Conservation (phyloP, 2,113 vertebrate species). For the Leptocoma aspasia region DNA sequence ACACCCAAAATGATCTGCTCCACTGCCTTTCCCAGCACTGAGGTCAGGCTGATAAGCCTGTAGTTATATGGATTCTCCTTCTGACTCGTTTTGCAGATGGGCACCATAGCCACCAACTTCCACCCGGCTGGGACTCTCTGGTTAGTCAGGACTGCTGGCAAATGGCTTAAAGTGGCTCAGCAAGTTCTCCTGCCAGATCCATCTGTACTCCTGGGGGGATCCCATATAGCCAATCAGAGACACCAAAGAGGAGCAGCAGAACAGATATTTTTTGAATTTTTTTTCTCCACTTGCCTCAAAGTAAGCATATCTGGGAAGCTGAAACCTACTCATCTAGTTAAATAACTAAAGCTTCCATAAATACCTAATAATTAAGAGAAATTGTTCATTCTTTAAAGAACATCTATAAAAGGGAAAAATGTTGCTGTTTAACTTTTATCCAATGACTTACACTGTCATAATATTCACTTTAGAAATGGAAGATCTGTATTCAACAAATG, state of each 20-base stretch:
- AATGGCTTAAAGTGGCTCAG: background rate
- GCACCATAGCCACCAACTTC: too few relatives aligned
- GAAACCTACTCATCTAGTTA: background rate
- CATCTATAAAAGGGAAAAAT: background rate
- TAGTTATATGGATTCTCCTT: background rate
- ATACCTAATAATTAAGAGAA: background rate
- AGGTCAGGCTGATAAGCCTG: background rate
- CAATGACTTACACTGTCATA: background rate
- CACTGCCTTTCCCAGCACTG: rapidly evolving
- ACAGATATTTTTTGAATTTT: background rate
- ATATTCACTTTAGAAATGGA: background rate
- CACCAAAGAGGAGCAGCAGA: rapidly evolving
- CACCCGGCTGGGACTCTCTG: background rate
- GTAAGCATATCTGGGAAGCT: background rate
- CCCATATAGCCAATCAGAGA: background rate
- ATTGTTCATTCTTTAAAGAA: background rate
- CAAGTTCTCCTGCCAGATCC: background rate
- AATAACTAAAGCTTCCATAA: background rate
- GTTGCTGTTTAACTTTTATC: background rate
- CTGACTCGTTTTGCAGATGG: rapidly evolving
- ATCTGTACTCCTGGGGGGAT: background rate
- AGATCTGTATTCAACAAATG: background rate
- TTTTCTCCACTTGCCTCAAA: background rate
- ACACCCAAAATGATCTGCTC: background rate
- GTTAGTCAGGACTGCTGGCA: background rate